phyloP scores from a whole-genome alignment of 2,113 vertebrate species.

The Sapayoa aenigma region DNA sequence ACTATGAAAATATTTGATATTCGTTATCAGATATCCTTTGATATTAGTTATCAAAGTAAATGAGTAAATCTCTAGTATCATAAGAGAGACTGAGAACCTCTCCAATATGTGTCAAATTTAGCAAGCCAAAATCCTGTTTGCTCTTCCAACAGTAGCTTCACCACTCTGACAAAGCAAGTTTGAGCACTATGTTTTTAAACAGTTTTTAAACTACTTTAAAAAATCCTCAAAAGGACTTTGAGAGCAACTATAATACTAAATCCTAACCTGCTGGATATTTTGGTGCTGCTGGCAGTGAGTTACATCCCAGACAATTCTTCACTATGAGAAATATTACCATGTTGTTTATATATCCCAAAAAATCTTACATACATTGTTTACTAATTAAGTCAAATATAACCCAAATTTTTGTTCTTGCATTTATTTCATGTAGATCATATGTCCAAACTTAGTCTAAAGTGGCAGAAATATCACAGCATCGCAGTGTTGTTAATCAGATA shows the following conservation, averaged over 20 bases:
- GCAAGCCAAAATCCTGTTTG: not conserved
- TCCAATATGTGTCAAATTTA: not conserved
- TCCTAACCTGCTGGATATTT: not conserved
- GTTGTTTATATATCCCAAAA: not conserved
- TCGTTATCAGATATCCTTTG: not conserved
- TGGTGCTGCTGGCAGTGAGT: not conserved
- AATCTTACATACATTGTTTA: not conserved
- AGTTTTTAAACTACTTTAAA: too few relatives aligned
- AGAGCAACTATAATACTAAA: not conserved
- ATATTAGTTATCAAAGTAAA: not conserved
- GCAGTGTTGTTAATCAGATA: not conserved
- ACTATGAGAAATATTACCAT: not conserved
- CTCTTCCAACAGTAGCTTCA: not conserved
- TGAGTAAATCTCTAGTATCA: not conserved
- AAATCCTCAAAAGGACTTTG: not conserved
- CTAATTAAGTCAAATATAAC: not conserved
- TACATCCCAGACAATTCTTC: not conserved
- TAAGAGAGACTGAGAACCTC: not conserved
- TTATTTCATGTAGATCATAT: not conserved
- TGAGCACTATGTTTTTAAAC: not conserved
- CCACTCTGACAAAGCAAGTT: accelerated
- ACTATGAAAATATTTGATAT: not conserved
- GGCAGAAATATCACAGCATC: not conserved
- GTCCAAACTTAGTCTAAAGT: not conserved
- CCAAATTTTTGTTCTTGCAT: not conserved